Evolutionary conservation across 2,797 vertebrate species (phyloP), one percentile per base, ranked within the genome.

Genomic region (Ptychobarbus kaznakovi): DNA sequence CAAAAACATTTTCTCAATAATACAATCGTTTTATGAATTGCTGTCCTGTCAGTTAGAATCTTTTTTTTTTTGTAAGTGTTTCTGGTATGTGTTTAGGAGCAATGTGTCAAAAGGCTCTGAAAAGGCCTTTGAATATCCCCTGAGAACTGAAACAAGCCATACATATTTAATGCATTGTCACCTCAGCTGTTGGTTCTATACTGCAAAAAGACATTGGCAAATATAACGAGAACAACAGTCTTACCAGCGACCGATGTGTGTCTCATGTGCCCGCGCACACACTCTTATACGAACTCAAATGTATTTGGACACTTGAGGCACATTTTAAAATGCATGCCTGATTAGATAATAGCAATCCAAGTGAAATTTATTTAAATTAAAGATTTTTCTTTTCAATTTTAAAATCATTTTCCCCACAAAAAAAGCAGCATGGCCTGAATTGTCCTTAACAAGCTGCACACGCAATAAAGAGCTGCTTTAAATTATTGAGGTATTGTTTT

Each of bases 91-190:
- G 35, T 4, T 32, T 32, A 58, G 68, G n/a, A 32, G 68, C 22
- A 56, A 40, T 11, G 80, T 53, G 80, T 53, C 65, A 81, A 81
- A 32, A 80, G 32, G 20, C 65, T 63, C 53, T 75, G 70, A 83
- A 83, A 83, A 83, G 28, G 42, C 68, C 56, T 35, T 46, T 0
- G 0, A n/a, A 10, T 65, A 58, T 81, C 49, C 46, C 35, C 53
- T 61, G 51, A 73, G 68, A 42, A 44, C 38, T 15, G 40, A 32
- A 72, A 2, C 38, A 58, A 13, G n/a, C n/a, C n/a, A 73, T 72
- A 9, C 35, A 58, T 73, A 61, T 82, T 82, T 73, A 63, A 82
- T 73, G 18, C 8, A 6, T 13, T 73, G 38, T 82, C 51, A 61
- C 51, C 49, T 8, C 51, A 58, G 5, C 35, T 72, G 49, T 44